Base-by-base conservation (phyloP, 2,113 vertebrate genomes). In the Girardinichthys multiradiatus region DNA sequence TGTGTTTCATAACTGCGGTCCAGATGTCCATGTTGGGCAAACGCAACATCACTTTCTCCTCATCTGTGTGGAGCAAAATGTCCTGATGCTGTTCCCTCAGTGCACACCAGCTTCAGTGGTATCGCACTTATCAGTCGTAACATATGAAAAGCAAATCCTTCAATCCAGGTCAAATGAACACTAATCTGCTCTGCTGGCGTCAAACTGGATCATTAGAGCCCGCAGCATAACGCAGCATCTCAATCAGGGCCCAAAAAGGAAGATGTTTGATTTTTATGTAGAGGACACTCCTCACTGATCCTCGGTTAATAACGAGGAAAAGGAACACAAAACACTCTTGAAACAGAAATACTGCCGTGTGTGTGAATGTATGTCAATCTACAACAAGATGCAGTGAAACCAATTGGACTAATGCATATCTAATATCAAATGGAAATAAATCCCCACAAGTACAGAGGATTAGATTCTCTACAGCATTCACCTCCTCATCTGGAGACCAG, bases 401-500 rank as follows among this genome's bases (percentile, higher is more conserved):
- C 77, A 76, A 80, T 90, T 76, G 73, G 68, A 81, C 86, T 83
- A 82, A 90, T 87, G 83, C 81, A 86, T 86, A 87, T 87, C 80
- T 83, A 72, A 86, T 88, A 84, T 84, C 80, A 90, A 92, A 86
- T 85, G 81, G 74, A 84, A 81, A 45, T 80, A 88, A 92, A 91
- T 91, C 91, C 84, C 64, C 73, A 64, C 74, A 70, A 71, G 75
- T 67, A 85, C 66, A 54, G 82, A 76, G 84, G 90, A 92, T 90
- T 89, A 89, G 87, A 82, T 70, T 79, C 78, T 76, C 70, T 27
- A 71, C 64, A 78, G 69, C 80, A 79, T 88, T 77, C 72, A 79
- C 27, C 71, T 59, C 67, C 37, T 72, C 64, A 11, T 83, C 81
- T 83, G 71, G 35, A 72, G 39, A 30, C 76, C 48, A 54, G 48